Percentiles rank a stretch among this genome's conserved stretches.
Conservation (phyloP, 2,113 vertebrate species). For the Chascanopsetta lugubris region DNA sequence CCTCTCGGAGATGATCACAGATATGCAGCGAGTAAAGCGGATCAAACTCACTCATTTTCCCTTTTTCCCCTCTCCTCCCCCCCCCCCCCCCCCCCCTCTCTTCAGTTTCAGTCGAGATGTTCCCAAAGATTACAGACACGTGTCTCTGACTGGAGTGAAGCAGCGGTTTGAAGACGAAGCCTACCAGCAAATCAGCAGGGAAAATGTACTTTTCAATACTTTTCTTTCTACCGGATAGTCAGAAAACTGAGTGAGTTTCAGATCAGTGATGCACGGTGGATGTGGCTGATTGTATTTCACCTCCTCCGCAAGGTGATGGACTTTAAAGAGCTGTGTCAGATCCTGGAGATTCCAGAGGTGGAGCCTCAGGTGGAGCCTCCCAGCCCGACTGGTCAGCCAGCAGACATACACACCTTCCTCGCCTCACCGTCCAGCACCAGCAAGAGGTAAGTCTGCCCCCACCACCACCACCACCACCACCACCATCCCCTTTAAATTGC, state of each 20-base stretch:
- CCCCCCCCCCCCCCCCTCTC: neutral
- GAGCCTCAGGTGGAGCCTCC: conserved; percentile 74
- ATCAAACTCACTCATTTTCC: conserved; percentile 20
- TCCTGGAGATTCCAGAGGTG: conserved; percentile 87
- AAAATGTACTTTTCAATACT: conserved; percentile 85
- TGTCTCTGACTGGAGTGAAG: conserved; percentile 92
- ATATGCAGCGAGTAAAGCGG: conserved; percentile 28
- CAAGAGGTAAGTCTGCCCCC: conserved; percentile 83
- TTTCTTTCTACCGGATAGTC: neutral
- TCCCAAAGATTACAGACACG: conserved; percentile 93
- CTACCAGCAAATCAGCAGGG: conserved; percentile 89
- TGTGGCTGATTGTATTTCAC: neutral
- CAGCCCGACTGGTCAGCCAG: conserved; percentile 69
- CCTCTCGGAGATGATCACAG: conserved; percentile 37
- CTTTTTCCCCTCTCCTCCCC: neutral
- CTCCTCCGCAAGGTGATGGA: conserved; percentile 84
- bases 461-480: neutral
- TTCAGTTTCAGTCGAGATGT: conserved; percentile 90
- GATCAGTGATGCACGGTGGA: neutral
- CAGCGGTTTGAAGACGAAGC: conserved; percentile 93
- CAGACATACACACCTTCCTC: conserved; percentile 89
- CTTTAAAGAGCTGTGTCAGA: conserved; percentile 88
- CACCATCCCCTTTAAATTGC: no score
- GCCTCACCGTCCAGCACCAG: conserved; percentile 90
- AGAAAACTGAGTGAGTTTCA: neutral